phyloP scores from a whole-genome alignment of 2,888 invertebrate species.

The Apeira syringaria region DNA sequence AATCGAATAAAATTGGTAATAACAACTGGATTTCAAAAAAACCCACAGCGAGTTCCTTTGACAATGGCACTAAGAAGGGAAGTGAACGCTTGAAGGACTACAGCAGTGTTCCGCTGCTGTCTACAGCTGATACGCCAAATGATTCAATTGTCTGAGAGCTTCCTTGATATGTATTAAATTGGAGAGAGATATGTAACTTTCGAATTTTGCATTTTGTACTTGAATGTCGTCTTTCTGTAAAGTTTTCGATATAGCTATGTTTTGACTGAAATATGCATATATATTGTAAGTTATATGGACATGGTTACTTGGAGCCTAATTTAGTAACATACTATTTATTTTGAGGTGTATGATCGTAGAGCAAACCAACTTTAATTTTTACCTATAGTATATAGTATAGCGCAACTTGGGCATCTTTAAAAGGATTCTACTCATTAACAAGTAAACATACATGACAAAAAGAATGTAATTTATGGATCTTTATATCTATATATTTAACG shows the following conservation, averaged over 20 bases:
- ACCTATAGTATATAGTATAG: no score
- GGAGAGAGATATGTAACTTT: constrained; percentile 25
- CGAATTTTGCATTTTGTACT: constrained; percentile 31
- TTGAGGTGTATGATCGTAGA: no score
- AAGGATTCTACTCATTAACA: no score
- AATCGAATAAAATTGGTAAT: constrained; percentile 70
- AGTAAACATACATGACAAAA: no score
- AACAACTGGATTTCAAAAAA: constrained; percentile 78
- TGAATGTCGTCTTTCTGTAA: constrained; percentile 19
- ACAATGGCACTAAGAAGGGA: constrained; percentile 63
- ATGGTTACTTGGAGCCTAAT: no score
- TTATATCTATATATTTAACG: no score
- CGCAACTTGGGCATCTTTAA: no score
- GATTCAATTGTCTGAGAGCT: constrained; percentile 68
- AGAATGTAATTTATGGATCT: no score
- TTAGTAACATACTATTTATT: no score
- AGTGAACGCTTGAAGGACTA: constrained; percentile 71
- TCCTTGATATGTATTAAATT: constrained; percentile 17
- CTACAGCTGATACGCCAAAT: constrained; percentile 68
- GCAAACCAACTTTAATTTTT: no score
- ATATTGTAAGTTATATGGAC: no score
- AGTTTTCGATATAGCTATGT: constrained; percentile 15
- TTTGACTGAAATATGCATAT: constrained; percentile 24
- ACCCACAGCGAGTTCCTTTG: constrained; percentile 73
- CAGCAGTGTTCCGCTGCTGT: constrained; percentile 74